A percentile compares a stretch with the other conserved stretches of the same genome.
phyloP scores from a whole-genome alignment of 2,888 invertebrate species.

The Malthinus seriepunctatus region DNA sequence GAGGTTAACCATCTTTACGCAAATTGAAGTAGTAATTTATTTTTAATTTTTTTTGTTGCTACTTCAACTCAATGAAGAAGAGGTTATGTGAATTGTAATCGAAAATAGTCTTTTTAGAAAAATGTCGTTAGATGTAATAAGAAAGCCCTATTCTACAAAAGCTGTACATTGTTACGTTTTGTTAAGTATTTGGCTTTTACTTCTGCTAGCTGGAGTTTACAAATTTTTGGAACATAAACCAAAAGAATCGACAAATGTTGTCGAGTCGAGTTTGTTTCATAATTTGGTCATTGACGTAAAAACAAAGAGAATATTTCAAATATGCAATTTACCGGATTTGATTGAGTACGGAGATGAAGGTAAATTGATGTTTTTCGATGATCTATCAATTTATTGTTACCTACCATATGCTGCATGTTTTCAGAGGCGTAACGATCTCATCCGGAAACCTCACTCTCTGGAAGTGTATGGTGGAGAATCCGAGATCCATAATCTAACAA shows the following conservation, averaged over 20 bases:
- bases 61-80: background rate
- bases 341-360: conserved; percentile 76
- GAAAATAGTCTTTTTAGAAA: background rate
- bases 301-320: conserved; percentile 66
- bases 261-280: conserved; percentile 43
- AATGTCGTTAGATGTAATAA: conserved; percentile 61
- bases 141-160: conserved; percentile 70
- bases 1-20: conserved; percentile 15
- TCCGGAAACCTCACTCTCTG: too few relatives aligned
- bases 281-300: conserved; percentile 64
- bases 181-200: conserved; percentile 80
- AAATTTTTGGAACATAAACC: conserved; percentile 63
- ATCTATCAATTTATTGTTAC: too few relatives aligned
- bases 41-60: background rate
- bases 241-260: conserved; percentile 39
- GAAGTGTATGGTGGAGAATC: too few relatives aligned
- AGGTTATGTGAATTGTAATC: background rate
- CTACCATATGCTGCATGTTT: too few relatives aligned
- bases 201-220: conserved; percentile 79
- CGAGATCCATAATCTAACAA: too few relatives aligned
- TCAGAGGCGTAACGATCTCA: too few relatives aligned
- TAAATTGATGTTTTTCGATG: conserved; percentile 43
- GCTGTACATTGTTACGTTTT: conserved; percentile 82
- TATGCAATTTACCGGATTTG: conserved; percentile 74
- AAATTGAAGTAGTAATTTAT: conserved; percentile 9